Base-by-base conservation (phyloP, 2,113 vertebrate genomes). In the Callopanchax toddi region DNA sequence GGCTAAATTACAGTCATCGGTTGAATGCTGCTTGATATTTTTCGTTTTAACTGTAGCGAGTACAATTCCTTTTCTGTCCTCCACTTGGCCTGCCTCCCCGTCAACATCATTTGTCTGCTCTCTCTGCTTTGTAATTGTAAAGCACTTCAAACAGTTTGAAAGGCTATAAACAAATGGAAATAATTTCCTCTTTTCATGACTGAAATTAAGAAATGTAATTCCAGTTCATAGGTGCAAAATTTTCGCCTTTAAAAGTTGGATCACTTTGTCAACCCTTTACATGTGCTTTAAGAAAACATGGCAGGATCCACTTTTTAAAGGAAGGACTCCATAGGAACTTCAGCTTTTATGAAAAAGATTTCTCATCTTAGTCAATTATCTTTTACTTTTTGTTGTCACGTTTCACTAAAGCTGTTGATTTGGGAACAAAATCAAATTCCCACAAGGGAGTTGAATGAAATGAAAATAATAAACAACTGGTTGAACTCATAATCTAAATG, bases 1-100 rank as follows among this genome's bases (percentile, higher is more conserved):
- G 67, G 71, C 76, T 82, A 89, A 89, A 87, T 89, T 83, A 78
- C 81, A 82, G 71, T 81, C 63, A 83, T 84, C 13, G 29, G 62
- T 60, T 86, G 77, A 87, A 86, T 77, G 73, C 52, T 0, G 70
- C 76, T 81, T 78, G 74, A 81, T 87, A 82, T 84, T 84, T 87
- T 77, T 75, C 63, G 74, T 85, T 83, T 73, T 58, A 75, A 74
- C 71, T 67, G 61, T 71, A 43, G 60, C 13, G 16, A 65, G 58
- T 66, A 82, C 72, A 82, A 77, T 79, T 81, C 64, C 61, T 81
- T 71, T 20, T 77, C 69, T 67, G 69, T 75, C 74, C 77, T 82
- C 82, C 78, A 71, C 82, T 88, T 76, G 61, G 82, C 78, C 78
- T 71, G 65, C 62, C 62, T 78, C 60, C 60, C 58, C 37, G 34